Evolutionary conservation across 2,888 invertebrate genomes (phyloP).

Genomic region (Drosophila trichaetosa): DNA sequence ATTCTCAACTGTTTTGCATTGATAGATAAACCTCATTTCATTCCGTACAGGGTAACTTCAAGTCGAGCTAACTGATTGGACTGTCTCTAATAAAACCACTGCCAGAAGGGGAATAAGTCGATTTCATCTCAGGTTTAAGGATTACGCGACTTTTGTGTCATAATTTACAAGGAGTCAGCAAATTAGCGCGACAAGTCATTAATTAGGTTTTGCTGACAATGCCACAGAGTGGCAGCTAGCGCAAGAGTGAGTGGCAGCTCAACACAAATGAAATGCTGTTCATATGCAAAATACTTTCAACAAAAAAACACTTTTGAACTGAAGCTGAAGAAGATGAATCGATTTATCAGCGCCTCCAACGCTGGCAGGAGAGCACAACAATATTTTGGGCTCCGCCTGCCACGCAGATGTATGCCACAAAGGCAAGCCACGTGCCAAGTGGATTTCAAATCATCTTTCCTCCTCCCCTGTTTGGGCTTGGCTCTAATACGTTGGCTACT

Average conservation of each 20-base stretch:
- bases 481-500: constrained; percentile 37
- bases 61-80: not conserved
- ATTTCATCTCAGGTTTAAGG: not conserved
- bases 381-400: not conserved
- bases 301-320: not conserved
- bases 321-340: not conserved
- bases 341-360: not conserved
- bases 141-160: constrained; percentile 21
- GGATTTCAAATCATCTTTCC: not conserved
- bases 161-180: constrained; percentile 19
- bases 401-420: not conserved
- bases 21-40: not conserved
- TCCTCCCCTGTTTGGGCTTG: constrained; percentile 17
- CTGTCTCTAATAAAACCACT: not conserved
- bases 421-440: not conserved
- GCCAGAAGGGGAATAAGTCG: not conserved
- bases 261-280: not conserved
- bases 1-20: not conserved
- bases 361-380: not conserved
- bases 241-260: not conserved
- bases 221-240: not conserved
- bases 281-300: not conserved
- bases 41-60: not conserved
- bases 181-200: constrained; percentile 30
- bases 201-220: constrained; percentile 28